These are phyloP conservation scores for Tinea semifulvella DNA, from an alignment of 2,888 invertebrate genomes.

Conservation along the genomic window DNA sequence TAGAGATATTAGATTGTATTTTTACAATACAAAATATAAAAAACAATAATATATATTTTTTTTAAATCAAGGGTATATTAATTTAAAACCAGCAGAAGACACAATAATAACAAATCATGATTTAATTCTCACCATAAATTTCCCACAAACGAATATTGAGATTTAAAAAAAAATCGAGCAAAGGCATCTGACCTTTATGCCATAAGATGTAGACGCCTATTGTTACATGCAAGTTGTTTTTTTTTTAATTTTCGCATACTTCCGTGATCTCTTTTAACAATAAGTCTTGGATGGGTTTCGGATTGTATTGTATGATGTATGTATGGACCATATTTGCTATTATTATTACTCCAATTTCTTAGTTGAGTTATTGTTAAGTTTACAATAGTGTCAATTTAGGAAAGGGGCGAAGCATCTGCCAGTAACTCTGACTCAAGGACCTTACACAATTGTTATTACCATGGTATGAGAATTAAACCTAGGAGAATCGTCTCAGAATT, in stretches of 20 bases:
- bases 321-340: conserved; percentile 48
- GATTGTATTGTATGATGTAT: conserved; percentile 17
- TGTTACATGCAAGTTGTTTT: neutral
- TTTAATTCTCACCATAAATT: conserved; percentile 43
- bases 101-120: neutral
- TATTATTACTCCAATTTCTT: conserved; percentile 50
- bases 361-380: conserved; percentile 26
- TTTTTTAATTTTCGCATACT: conserved; percentile 41
- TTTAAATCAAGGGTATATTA: too few relatives aligned
- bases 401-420: conserved; percentile 12
- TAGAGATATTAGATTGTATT: too few relatives aligned
- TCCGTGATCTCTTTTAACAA: conserved; percentile 39
- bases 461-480: too few relatives aligned
- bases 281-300: conserved; percentile 19
- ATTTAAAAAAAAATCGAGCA: conserved; percentile 47
- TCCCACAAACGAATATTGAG: conserved; percentile 45
- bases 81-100: neutral
- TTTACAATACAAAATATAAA: too few relatives aligned
- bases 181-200: conserved; percentile 26
- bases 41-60: too few relatives aligned
- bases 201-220: neutral
- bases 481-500: too few relatives aligned
- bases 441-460: too few relatives aligned
- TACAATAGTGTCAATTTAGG: conserved; percentile 37
- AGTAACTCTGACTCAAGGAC: too few relatives aligned